These are phyloP conservation scores for Parasteatoda tepidariorum DNA, from an alignment of 1,140 invertebrate species.

Conservation along the genomic window DNA sequence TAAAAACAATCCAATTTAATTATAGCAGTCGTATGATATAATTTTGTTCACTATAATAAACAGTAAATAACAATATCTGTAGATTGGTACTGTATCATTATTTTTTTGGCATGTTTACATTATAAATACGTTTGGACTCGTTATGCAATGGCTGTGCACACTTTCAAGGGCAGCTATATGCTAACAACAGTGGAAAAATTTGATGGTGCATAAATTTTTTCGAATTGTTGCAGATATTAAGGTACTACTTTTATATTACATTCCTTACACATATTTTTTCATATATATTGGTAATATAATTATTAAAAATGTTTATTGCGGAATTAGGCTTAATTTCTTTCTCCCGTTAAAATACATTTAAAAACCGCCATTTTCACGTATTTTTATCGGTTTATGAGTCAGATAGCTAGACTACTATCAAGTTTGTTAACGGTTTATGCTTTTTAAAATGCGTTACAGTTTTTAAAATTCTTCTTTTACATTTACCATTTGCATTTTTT, in stretches of 20 bases:
- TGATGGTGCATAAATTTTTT: too few relatives aligned
- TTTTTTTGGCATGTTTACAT: not conserved
- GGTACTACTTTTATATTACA: too few relatives aligned
- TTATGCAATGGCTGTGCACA: conserved; percentile 1
- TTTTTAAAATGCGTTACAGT: too few relatives aligned
- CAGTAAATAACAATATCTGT: not conserved
- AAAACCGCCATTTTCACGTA: conserved; percentile 46
- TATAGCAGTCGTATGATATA: not conserved
- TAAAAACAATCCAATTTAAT: conserved; percentile 44
- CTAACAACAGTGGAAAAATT: not conserved
- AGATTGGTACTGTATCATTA: not conserved
- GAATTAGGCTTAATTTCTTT: conserved; percentile 22
- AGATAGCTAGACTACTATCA: too few relatives aligned
- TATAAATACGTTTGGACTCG: not conserved
- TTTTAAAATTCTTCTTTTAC: too few relatives aligned
- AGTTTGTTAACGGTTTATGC: too few relatives aligned
- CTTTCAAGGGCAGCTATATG: conserved; percentile 47
- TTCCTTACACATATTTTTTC: too few relatives aligned
- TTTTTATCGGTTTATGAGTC: not conserved
- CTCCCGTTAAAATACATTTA: conserved; percentile 8
- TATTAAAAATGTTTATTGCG: too few relatives aligned
- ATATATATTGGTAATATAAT: too few relatives aligned
- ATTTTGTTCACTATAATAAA: too few relatives aligned
- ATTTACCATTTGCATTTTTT: too few relatives aligned
- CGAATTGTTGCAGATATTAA: too few relatives aligned